Evolutionary conservation across 2,888 invertebrate species (phyloP).

Genomic region (Nomada lathburiana): DNA sequence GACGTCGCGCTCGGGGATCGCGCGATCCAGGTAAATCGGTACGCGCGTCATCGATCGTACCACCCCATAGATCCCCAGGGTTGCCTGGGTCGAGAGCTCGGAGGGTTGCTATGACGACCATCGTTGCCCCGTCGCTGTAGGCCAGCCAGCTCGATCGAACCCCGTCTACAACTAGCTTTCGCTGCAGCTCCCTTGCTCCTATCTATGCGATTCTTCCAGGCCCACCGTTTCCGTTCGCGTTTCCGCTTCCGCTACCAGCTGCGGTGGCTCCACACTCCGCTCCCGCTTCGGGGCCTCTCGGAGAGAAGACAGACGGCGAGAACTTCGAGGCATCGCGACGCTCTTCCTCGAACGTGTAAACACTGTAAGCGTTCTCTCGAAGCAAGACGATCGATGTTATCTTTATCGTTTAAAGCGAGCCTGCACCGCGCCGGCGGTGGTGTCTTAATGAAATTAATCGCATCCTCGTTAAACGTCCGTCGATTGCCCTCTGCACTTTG

Average conservation of each 20-base stretch:
- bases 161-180: conserved; percentile 40
- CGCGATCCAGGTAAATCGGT: background rate
- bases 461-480: conserved; percentile 12
- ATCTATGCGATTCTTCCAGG: background rate
- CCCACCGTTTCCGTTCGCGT: background rate
- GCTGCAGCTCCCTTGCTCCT: background rate
- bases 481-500: conserved; percentile 15
- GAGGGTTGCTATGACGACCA: conserved; percentile 79
- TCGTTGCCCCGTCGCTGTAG: conserved; percentile 72
- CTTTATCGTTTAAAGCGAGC: conserved; percentile 9
- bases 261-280: no score
- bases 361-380: background rate
- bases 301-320: no score
- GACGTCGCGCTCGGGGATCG: no score
- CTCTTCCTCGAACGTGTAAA: background rate
- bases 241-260: no score
- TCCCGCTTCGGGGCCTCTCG: no score
- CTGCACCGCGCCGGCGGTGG: background rate
- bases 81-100: conserved; percentile 76
- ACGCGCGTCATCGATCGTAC: conserved; percentile 72
- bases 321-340: no score
- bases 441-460: conserved; percentile 32
- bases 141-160: conserved; percentile 74
- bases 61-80: conserved; percentile 75
- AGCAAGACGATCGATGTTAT: conserved; percentile 7